Evolutionary conservation across 2,797 vertebrate genomes (phyloP).

Genomic region (Enteromius thamalakanensis): DNA sequence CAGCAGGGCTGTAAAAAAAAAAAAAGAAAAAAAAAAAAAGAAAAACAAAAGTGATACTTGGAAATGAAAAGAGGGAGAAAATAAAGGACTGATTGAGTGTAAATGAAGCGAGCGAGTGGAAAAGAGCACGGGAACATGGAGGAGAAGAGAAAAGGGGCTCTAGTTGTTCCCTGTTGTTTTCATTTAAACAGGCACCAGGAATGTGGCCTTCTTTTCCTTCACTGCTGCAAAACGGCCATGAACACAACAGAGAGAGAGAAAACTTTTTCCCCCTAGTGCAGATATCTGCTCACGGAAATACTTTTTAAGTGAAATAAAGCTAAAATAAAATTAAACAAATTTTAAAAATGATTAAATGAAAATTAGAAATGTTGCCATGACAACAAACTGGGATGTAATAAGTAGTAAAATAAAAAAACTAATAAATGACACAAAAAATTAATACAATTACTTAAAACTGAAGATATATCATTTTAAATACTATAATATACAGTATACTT

Average conservation of each 20-base stretch:
- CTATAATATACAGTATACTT: background rate
- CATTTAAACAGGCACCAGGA: conserved; percentile 48
- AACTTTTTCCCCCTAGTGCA: background rate
- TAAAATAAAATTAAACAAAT: background rate
- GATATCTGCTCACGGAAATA: background rate
- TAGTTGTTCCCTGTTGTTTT: conserved; percentile 35
- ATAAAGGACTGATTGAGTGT: conserved; percentile 42
- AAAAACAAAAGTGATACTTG: conserved; percentile 6
- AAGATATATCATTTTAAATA: background rate
- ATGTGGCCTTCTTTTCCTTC: conserved; percentile 61
- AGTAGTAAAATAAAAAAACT: too few relatives aligned
- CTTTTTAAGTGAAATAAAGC: background rate
- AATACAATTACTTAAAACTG: background rate
- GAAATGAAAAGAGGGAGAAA: conserved; percentile 31
- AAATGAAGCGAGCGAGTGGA: conserved; percentile 15
- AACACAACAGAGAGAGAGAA: conserved; percentile 35
- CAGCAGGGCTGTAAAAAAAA: background rate
- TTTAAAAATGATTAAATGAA: too few relatives aligned
- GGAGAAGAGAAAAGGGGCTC: background rate
- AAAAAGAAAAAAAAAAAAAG: background rate
- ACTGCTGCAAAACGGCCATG: conserved; percentile 39
- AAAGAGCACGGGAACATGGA: conserved; percentile 1
- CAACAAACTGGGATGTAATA: too few relatives aligned
- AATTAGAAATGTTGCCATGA: too few relatives aligned
- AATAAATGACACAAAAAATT: too few relatives aligned